Evolutionary conservation across 2,797 vertebrate species (phyloP), one percentile per base, ranked within the genome.

Genomic region (Cynopterus sphinx): DNA sequence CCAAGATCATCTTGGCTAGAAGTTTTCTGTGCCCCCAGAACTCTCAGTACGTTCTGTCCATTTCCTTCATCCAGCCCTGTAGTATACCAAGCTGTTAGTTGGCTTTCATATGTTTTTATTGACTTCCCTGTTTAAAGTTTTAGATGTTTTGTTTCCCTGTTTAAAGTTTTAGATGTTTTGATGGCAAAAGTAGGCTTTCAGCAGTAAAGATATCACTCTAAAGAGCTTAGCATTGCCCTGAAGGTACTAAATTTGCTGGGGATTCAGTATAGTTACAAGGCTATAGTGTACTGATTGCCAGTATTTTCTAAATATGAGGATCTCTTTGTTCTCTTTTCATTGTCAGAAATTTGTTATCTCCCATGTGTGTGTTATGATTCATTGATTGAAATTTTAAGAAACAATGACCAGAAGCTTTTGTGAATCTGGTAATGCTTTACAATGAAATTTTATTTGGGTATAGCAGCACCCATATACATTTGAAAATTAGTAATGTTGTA

Each of bases 151-250:
- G 55, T 33, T 78, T 85, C 81, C 24, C 5, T 75, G 22, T 73
- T 61, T 73, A 67, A 43, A 89, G 65, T 94, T 93, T 96, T 81
- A 88, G 91, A 65, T 61, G 90, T 16, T 82, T 83, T 39, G 59
- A 89, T 77, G 82, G 53, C 28, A 84, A 93, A 92, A 51, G 46
- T 65, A 49, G 49, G 11, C 19, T 90, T 93, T 79, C 39, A n/a
- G 36, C 0, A 9, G 41, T 91, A 83, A 81, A 36, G 31, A 16
- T 8, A 59, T 81, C 26, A 55, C 39, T 77, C 79, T 36, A 70
- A 51, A 75, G 2, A 67, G 8, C 28, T 49, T 81, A 59, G 51
- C 17, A n/a, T 71, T 88, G 53, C 68, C 43, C n/a, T 39, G 24
- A 77, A 93, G 17, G 21, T 22, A 70, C 26, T 19, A 24, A 43